Evolutionary conservation across 1,140 invertebrate genomes (phyloP).

Genomic region (Sarcophaga bullata): DNA sequence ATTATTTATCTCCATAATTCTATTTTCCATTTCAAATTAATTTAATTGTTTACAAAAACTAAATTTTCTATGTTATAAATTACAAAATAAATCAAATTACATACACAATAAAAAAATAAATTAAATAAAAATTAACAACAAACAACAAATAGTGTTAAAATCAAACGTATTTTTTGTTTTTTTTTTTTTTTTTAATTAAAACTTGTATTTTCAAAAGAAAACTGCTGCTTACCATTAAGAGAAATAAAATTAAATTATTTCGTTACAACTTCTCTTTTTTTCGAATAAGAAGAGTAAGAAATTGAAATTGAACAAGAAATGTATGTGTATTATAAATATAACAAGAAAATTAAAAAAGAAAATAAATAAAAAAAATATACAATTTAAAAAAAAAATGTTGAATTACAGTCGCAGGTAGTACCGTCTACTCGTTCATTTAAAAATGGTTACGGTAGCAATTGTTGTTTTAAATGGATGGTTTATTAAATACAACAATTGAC

Average conservation of each 20-base stretch:
- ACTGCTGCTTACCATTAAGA: constrained; percentile 18
- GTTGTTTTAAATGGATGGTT: neutral
- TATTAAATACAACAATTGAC: constrained; percentile 52
- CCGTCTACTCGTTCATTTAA: constrained; percentile 60
- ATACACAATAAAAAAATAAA: too few species aligned
- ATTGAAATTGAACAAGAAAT: neutral
- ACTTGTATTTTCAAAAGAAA: neutral
- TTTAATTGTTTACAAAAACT: too few species aligned
- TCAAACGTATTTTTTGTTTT: too few species aligned
- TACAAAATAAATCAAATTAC: too few species aligned
- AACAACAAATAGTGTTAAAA: too few species aligned
- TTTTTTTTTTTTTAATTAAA: neutral
- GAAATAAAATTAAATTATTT: neutral
- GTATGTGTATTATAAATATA: neutral
- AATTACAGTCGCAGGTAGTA: constrained; percentile 63
- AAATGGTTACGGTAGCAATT: constrained; percentile 62
- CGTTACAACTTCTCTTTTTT: neutral
- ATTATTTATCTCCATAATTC: too few species aligned
- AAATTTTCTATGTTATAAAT: too few species aligned
- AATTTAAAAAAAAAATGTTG: constrained; percentile 19
- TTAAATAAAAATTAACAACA: too few species aligned
- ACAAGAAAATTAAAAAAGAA: neutral
- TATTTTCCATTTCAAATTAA: too few species aligned
- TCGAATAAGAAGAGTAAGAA: neutral
- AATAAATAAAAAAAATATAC: neutral